Conservation (phyloP, 1,140 invertebrate genomes). For the Microvelia longipes region DNA sequence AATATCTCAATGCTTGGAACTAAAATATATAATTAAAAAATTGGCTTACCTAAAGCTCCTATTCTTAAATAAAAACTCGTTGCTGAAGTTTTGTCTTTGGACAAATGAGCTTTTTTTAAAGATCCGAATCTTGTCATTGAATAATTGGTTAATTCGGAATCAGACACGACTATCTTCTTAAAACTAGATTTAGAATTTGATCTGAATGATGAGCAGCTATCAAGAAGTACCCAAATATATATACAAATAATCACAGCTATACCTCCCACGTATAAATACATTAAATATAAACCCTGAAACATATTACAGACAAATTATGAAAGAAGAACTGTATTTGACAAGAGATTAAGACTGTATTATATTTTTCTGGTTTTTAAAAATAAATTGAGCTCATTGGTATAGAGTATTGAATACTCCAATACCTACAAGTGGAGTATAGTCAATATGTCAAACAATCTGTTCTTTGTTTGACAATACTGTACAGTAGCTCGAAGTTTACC, state of each 20-base stretch:
- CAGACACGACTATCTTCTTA: constrained; percentile 24
- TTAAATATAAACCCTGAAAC: constrained; percentile 41
- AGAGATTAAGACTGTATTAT: too few relatives aligned
- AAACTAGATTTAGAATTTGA: constrained; percentile 16
- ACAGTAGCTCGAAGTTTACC: too few relatives aligned
- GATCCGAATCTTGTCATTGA: constrained; percentile 36
- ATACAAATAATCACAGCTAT: constrained; percentile 47
- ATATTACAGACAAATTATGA: neutral
- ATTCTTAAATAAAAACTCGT: constrained; percentile 49
- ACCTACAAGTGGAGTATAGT: too few relatives aligned
- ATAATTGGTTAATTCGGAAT: constrained; percentile 31
- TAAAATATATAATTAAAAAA: constrained; percentile 2
- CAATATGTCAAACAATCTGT: too few relatives aligned
- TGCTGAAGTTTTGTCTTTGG: constrained; percentile 34
- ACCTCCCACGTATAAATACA: constrained; percentile 47
- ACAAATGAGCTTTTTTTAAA: constrained; percentile 39
- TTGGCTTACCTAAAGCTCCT: constrained; percentile 43
- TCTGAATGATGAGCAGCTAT: constrained; percentile 35
- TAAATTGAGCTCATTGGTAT: too few relatives aligned
- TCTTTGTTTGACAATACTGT: too few relatives aligned
- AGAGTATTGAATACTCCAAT: too few relatives aligned
- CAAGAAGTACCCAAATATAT: constrained; percentile 44
- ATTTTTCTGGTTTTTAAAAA: too few relatives aligned
- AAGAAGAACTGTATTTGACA: neutral
- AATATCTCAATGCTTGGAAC: too few relatives aligned